phyloP scores from a whole-genome alignment of 1,140 invertebrate genomes.

The Dendrolimus kikuchii region DNA sequence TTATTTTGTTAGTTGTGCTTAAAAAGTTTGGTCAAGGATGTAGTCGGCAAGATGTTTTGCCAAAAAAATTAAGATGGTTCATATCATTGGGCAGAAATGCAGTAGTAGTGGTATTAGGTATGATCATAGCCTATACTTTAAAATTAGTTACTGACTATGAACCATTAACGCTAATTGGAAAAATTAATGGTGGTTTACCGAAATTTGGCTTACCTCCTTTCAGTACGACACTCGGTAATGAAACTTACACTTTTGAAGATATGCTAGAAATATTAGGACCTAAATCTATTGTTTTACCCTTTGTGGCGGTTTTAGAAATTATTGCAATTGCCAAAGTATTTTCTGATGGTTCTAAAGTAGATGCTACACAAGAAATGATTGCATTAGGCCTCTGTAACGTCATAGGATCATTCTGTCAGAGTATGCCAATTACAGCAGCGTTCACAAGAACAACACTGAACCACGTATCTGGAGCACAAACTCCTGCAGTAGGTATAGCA shows the following conservation, averaged over 20 bases:
- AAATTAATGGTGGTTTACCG: slow-evolving; percentile 77
- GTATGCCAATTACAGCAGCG: slow-evolving; percentile 91
- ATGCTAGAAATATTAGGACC: slow-evolving; percentile 77
- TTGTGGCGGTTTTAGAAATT: slow-evolving; percentile 85
- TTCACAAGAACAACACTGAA: slow-evolving; percentile 94
- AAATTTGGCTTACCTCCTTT: slow-evolving; percentile 78
- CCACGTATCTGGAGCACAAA: slow-evolving; percentile 90
- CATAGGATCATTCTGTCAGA: slow-evolving; percentile 86
- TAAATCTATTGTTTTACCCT: slow-evolving; percentile 78
- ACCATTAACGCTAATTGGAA: slow-evolving; percentile 75
- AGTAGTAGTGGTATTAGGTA: slow-evolving; percentile 79
- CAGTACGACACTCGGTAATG: slow-evolving; percentile 68
- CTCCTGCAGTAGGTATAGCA: slow-evolving; percentile 85
- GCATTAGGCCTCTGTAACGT: slow-evolving; percentile 88
- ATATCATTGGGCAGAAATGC: slow-evolving; percentile 78
- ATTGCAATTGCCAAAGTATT: slow-evolving; percentile 90
- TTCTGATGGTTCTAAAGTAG: slow-evolving; percentile 64
- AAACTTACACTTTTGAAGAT: slow-evolving; percentile 72
- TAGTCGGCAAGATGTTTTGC: slow-evolving; percentile 29
- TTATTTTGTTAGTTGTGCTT: slow-evolving; percentile 73
- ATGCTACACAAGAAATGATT: slow-evolving; percentile 89
- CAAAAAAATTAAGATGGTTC: slow-evolving; percentile 47
- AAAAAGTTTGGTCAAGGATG: slow-evolving; percentile 63
- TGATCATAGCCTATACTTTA: slow-evolving; percentile 74
- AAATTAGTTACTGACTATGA: slow-evolving; percentile 49